Percentiles rank a stretch among this genome's conserved stretches.
Conservation (phyloP, 2,888 invertebrate species). For the Romanomermis culicivorax region DNA sequence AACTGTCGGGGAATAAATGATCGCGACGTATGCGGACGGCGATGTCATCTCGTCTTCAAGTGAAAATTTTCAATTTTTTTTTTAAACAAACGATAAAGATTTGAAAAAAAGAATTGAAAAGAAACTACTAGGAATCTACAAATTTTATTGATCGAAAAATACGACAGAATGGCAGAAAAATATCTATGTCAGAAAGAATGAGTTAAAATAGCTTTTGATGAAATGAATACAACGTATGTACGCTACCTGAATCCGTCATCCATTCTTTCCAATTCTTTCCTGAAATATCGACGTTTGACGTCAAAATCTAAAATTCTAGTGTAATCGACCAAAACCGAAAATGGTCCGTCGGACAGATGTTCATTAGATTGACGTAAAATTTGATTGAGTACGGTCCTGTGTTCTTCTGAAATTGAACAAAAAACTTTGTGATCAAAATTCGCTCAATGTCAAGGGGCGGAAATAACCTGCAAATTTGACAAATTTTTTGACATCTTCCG, state of each 20-base stretch:
- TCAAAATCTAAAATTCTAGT: conserved; percentile 69
- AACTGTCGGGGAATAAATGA: conserved; percentile 69
- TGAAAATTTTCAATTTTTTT: background rate
- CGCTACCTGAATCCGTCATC: conserved; percentile 51
- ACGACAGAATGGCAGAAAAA: too few relatives aligned
- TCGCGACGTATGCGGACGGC: conserved; percentile 62
- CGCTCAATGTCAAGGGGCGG: background rate
- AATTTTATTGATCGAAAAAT: too few relatives aligned
- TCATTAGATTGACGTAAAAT: conserved; percentile 46
- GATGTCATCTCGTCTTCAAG: conserved; percentile 45
- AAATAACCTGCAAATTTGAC: conserved; percentile 49
- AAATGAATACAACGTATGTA: too few relatives aligned
- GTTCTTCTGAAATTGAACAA: conserved; percentile 42
- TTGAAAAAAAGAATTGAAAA: background rate
- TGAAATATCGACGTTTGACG: conserved; percentile 62
- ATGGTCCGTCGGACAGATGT: conserved; percentile 48
- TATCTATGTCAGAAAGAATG: too few relatives aligned
- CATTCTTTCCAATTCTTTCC: conserved; percentile 58
- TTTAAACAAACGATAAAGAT: background rate
- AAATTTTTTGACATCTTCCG: conserved; percentile 51
- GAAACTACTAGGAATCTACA: background rate
- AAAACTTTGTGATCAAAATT: background rate
- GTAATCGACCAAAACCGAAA: conserved; percentile 63
- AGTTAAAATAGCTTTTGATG: too few relatives aligned
- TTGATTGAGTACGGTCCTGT: conserved; percentile 66